Base-by-base conservation (phyloP, 2,888 invertebrate species). In the Hoplodrina blanda region DNA sequence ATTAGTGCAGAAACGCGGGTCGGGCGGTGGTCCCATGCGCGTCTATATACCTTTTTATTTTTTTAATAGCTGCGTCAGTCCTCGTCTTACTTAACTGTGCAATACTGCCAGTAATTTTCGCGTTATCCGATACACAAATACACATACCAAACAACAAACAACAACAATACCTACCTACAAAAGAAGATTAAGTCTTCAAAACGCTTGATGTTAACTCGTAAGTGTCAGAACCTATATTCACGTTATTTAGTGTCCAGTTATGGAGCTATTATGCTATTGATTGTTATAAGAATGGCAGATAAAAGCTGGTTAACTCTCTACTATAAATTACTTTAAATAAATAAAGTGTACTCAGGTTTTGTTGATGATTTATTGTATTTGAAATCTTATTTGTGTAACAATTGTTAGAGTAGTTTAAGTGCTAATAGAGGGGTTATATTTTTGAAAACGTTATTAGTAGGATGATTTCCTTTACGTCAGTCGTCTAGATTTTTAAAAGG, bases 271-370 rank as follows among this genome's bases (percentile, higher is more conserved):
- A 75, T 78, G 2, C 56, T 13, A 55, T 69, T 80, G 80, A 79
- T 76, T 77, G 74, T 73, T 68, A 75, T 53, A 64, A 69, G 67
- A 70, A 71, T 54, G 50, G 52, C 64, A 62, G 64, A 55, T 69
- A 65, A 60, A 69, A 50, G 52, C 50, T 54, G n/a, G 57, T 61
- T n/a, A 44, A 52, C 57, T 63, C 57, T 59, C 49, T 10, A 19
- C 70, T 59, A 76, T 83, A 76, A 83, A 85, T 84, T 81, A 81
- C 66, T 65, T 59, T 41, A 10, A 63, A 53, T 59, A 66, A 57
- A 62, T 60, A 49, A 17, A 17, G 10, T 33, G 15, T 50, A 44
- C 10, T 59, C n/a, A n/a, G 62, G 66, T 67, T 76, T 72, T 63
- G 64, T 65, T 69, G 15, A 55, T 54, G 10, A 62, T 33, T 37